Base-by-base conservation (phyloP, 2,113 vertebrate species). In the Peromyscus polionotus region DNA sequence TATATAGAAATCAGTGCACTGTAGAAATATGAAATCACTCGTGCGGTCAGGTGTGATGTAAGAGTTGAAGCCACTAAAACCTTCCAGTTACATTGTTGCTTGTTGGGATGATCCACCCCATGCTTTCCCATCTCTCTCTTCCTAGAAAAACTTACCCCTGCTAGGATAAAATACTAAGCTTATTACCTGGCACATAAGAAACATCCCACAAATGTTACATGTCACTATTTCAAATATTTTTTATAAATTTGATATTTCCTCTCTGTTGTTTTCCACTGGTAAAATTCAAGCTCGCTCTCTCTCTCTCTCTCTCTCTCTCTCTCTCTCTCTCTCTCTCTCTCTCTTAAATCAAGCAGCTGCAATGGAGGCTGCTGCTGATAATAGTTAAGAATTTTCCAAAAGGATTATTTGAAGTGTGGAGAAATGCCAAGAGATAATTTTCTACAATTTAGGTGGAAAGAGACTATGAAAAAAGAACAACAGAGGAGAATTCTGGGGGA, bases 371-470 rank as follows among this genome's bases (percentile, higher is more conserved):
- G 0, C 13, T 54, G 76, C 88, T 33, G 88, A 48, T 77, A 95
- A 73, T 42, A 92, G 77, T 77, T 91, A 86, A 91, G 51, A 67
- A 65, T 67, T 95, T 90, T 77, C 54, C n/a, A 80, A 90, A 95
- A 91, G 10, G 67, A 83, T 93, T 94, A n/a, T 42, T 57, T 93
- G 61, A 95, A 42, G 31, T 57, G 39, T 88, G 33, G 42, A 76
- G 91, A 90, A 92, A 67, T 85, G 51, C 70, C 59, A 77, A 90
- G 73, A 85, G 63, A 90, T 67, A 90, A 95, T 95, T 92, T 90
- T 92, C 51, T n/a, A 70, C 65, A 73, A 88, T 81, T 93, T 90
- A 88, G 28, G 39, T 80, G 19, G 75, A 39, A 88, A 88, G 61
- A 81, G 20, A 84, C 6, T 65, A 65, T 36, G 7, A 77, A 91